Conservation (phyloP, 2,888 invertebrate species). For the Candidula unifasciata region DNA sequence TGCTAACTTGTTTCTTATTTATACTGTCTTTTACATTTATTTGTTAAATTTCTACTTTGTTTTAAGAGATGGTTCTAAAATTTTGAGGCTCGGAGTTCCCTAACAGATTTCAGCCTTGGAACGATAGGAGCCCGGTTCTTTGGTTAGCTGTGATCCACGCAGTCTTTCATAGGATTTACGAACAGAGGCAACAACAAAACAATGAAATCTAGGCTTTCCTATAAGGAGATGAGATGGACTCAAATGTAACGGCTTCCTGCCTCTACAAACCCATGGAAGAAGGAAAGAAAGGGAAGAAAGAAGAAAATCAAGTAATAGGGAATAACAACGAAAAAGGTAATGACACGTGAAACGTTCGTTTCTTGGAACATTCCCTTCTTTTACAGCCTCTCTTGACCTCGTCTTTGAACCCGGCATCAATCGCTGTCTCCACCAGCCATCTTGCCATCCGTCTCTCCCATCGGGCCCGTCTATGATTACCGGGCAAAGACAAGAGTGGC, state of each 20-base stretch:
- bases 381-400: neutral
- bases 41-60: too few relatives aligned
- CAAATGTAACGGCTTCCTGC: neutral
- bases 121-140: too few relatives aligned
- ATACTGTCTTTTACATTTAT: too few relatives aligned
- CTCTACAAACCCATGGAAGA: neutral
- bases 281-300: neutral
- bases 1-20: too few relatives aligned
- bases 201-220: too few relatives aligned
- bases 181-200: too few relatives aligned
- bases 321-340: constrained; percentile 6
- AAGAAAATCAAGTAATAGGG: neutral
- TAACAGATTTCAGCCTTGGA: too few relatives aligned
- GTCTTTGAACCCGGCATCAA: neutral
- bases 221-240: too few relatives aligned
- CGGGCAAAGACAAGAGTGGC: neutral
- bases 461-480: constrained; percentile 12
- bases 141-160: too few relatives aligned
- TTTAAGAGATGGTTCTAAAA: too few relatives aligned
- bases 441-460: neutral
- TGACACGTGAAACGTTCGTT: neutral
- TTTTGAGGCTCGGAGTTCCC: too few relatives aligned
- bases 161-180: too few relatives aligned
- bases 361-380: constrained; percentile 3
- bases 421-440: neutral